phyloP scores from a whole-genome alignment of 2,888 invertebrate genomes.

The Dichetophora obliterata region DNA sequence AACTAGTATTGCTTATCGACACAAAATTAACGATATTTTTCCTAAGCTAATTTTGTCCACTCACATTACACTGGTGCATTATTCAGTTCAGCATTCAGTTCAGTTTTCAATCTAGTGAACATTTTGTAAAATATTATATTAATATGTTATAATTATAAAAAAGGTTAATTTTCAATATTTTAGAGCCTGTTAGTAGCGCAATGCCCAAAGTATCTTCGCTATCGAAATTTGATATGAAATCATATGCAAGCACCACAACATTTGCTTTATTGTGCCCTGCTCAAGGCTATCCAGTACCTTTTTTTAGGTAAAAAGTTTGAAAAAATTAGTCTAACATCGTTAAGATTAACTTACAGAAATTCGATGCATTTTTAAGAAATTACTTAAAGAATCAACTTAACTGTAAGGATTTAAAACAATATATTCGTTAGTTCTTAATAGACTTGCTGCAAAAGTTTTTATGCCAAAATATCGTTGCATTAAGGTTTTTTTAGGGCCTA shows the following conservation, averaged over 20 bases:
- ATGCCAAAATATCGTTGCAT: too few relatives aligned
- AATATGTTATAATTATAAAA: background rate
- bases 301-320: constrained; percentile 69
- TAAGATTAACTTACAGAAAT: background rate
- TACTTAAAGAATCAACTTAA: background rate
- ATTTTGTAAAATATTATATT: too few relatives aligned
- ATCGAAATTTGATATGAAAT: constrained; percentile 67
- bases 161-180: constrained; percentile 33
- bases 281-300: constrained; percentile 73
- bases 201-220: constrained; percentile 76
- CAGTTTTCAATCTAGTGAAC: constrained; percentile 43
- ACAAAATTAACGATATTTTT: too few relatives aligned
- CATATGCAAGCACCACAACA: constrained; percentile 52
- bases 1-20: too few relatives aligned
- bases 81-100: constrained; percentile 13
- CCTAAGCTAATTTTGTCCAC: too few relatives aligned
- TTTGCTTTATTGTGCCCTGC: constrained; percentile 70
- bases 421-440: too few relatives aligned
- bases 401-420: too few relatives aligned
- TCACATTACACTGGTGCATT: too few relatives aligned
- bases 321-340: background rate
- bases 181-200: constrained; percentile 80
- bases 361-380: background rate
- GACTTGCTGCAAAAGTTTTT: too few relatives aligned
- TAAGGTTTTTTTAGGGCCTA: too few relatives aligned